Percentiles rank a stretch among this genome's conserved stretches.
Evolutionary conservation across 2,888 invertebrate genomes (phyloP).

Genomic region (Luffia ferchaultella): DNA sequence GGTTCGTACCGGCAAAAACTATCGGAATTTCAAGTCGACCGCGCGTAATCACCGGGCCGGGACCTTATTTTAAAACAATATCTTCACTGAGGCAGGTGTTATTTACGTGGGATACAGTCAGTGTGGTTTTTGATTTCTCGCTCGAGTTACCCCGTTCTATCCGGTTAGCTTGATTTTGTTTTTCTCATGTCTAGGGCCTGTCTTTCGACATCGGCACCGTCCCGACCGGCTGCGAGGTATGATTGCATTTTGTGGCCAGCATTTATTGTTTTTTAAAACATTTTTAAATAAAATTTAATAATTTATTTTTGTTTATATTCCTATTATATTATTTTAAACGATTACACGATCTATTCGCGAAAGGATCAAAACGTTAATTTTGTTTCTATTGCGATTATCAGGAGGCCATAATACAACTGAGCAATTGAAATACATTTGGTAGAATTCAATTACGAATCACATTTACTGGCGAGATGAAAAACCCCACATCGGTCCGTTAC

Average conservation of each 20-base stretch:
- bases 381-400: too few relatives aligned
- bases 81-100: constrained; percentile 54
- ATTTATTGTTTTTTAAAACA: background rate
- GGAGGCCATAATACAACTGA: too few relatives aligned
- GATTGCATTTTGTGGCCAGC: background rate
- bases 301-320: too few relatives aligned
- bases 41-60: constrained; percentile 48
- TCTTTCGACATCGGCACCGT: constrained; percentile 33
- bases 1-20: constrained; percentile 61
- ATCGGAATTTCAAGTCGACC: constrained; percentile 54
- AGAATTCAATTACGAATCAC: background rate
- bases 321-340: too few relatives aligned
- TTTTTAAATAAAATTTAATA: too few relatives aligned
- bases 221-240: background rate
- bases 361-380: too few relatives aligned
- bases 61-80: constrained; percentile 60
- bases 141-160: constrained; percentile 37
- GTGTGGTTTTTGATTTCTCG: constrained; percentile 38
- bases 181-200: constrained; percentile 54
- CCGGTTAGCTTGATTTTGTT: constrained; percentile 45
- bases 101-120: constrained; percentile 36
- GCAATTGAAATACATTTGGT: background rate
- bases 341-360: too few relatives aligned
- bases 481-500: background rate
- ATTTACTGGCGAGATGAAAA: background rate